A percentile compares a stretch with the other conserved stretches of the same genome.
These are phyloP conservation scores for Hormiphora californensis DNA, from an alignment of 37 sponge, comb jelly and placozoan genomes.

Conservation along the genomic window DNA sequence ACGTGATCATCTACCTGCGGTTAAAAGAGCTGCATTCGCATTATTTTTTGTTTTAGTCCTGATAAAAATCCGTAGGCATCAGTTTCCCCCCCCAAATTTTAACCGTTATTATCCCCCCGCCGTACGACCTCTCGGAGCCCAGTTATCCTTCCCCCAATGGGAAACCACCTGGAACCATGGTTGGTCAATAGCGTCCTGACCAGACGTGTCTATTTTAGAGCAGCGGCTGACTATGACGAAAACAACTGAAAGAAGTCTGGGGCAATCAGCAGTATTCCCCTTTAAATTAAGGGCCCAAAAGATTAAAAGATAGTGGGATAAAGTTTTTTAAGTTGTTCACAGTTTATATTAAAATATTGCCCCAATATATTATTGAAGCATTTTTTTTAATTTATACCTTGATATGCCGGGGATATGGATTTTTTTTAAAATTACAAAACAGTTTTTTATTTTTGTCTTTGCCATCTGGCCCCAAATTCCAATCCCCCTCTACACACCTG, in stretches of 20 bases:
- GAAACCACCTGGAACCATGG: conserved; percentile 82
- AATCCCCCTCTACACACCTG: not conserved
- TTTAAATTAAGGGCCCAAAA: conserved; percentile 80
- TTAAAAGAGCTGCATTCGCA: too few species aligned
- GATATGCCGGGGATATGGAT: not conserved
- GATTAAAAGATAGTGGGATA: too few species aligned
- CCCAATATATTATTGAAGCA: not conserved
- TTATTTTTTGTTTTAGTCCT: too few species aligned
- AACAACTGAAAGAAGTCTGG: conserved; percentile 78
- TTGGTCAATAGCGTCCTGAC: conserved; percentile 89
- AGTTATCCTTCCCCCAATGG: conserved; percentile 76
- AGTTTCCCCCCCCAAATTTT: not conserved
- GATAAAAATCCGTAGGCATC: too few species aligned
- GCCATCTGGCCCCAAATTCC: not conserved
- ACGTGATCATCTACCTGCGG: not conserved
- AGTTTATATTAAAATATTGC: too few species aligned
- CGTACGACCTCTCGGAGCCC: conserved; percentile 77
- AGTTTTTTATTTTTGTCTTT: not conserved
- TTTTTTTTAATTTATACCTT: not conserved
- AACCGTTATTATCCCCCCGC: not conserved
- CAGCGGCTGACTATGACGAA: conserved; percentile 88
- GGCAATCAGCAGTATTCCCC: conserved; percentile 85
- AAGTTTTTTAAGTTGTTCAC: too few species aligned
- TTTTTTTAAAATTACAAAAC: not conserved
- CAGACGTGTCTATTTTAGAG: conserved; percentile 96